Conservation (phyloP, 2,113 vertebrate species). For the Picathartes gymnocephalus region DNA sequence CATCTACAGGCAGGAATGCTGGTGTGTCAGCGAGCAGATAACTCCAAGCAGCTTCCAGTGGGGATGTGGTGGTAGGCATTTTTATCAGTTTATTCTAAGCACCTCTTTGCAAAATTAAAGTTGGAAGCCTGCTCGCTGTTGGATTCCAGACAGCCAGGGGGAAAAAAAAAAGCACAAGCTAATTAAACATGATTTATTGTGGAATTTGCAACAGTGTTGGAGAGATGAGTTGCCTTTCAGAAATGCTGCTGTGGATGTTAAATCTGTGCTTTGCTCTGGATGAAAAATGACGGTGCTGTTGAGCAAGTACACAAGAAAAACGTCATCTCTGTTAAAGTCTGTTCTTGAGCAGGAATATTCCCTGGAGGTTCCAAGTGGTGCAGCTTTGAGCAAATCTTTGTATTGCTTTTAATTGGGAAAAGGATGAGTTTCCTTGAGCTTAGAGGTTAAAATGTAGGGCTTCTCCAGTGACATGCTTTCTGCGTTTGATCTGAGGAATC, state of each 20-base stretch:
- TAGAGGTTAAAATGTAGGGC: neutral
- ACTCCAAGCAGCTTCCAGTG: neutral
- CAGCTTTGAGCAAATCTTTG: neutral
- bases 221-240: conserved; percentile 24
- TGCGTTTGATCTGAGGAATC: neutral
- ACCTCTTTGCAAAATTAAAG: neutral
- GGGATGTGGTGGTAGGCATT: neutral
- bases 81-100: neutral
- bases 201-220: conserved; percentile 8
- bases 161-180: neutral
- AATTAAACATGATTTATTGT: conserved; percentile 22
- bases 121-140: neutral
- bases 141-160: neutral
- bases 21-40: neutral
- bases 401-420: neutral
- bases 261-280: neutral
- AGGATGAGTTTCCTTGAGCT: neutral
- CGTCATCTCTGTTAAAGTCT: neutral
- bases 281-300: neutral
- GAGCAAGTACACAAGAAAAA: neutral
- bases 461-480: neutral
- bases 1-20: conserved; percentile 58
- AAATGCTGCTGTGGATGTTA: neutral
- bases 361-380: neutral
- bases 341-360: neutral